These are phyloP conservation scores for Pelusios castaneus DNA, from an alignment of 2,113 vertebrate genomes.

Conservation along the genomic window DNA sequence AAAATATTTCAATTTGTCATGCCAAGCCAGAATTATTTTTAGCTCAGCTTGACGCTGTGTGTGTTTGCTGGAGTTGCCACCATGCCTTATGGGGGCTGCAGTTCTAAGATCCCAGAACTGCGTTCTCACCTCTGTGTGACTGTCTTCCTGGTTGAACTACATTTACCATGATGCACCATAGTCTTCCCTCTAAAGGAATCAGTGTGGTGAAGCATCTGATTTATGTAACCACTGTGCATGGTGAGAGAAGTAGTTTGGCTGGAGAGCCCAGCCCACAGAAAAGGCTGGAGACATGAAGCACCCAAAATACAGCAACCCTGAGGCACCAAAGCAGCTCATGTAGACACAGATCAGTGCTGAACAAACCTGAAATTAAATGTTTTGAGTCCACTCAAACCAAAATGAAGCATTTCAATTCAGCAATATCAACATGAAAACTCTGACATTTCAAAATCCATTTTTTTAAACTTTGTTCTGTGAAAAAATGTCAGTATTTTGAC, in stretches of 20 bases:
- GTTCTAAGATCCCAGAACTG: background rate
- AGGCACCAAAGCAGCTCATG: background rate
- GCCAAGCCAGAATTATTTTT: background rate
- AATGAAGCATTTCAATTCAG: background rate
- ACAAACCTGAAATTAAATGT: background rate
- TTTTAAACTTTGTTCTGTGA: background rate
- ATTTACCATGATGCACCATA: background rate
- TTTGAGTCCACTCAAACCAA: background rate
- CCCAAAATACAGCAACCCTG: background rate
- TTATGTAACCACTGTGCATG: background rate
- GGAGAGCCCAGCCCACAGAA: background rate
- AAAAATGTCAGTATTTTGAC: background rate
- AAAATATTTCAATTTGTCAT: background rate
- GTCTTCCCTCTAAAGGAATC: background rate
- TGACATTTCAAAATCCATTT: background rate
- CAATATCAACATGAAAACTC: background rate
- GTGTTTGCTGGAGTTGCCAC: too few relatives aligned
- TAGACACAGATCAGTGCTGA: background rate
- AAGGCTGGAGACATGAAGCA: background rate
- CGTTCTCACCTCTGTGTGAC: background rate
- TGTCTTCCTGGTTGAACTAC: background rate
- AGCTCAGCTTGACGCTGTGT: background rate
- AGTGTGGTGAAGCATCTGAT: background rate
- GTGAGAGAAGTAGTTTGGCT: background rate
- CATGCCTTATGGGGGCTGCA: background rate